These are phyloP conservation scores for Drosophila percnosoma DNA, from an alignment of 2,888 invertebrate species.

Conservation along the genomic window DNA sequence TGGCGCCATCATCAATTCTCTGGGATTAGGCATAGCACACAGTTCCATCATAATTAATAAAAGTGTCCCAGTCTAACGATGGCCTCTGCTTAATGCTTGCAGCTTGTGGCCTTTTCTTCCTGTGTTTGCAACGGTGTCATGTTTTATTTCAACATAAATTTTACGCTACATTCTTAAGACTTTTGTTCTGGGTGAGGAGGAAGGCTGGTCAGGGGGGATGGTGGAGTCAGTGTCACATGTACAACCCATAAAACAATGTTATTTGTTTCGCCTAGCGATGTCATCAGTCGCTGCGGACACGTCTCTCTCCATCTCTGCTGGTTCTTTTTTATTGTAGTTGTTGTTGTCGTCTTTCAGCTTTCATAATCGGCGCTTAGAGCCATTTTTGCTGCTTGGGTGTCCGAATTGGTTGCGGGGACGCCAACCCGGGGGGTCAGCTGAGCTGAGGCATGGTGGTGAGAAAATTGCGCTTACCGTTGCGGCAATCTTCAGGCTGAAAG, in stretches of 20 bases:
- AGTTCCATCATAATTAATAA: conserved; percentile 70
- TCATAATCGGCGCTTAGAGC: conserved; percentile 71
- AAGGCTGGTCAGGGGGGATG: no score
- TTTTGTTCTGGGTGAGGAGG: conserved; percentile 1
- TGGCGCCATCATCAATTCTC: conserved; percentile 72
- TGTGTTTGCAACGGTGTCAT: conserved; percentile 46
- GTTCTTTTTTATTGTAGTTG: conserved; percentile 10
- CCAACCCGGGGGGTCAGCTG: conserved; percentile 43
- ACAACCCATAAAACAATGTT: conserved; percentile 66
- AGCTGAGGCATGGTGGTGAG: conserved; percentile 49
- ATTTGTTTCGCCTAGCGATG: conserved; percentile 67
- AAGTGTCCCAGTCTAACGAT: conserved; percentile 29
- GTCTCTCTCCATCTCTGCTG: conserved; percentile 13
- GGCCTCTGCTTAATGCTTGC: background rate
- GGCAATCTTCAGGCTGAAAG: conserved; percentile 4
- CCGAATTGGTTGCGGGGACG: conserved; percentile 67
- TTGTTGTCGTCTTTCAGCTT: conserved; percentile 32
- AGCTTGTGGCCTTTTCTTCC: conserved; percentile 1
- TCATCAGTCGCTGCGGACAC: conserved; percentile 52
- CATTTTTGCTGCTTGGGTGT: conserved; percentile 70
- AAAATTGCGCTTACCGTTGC: conserved; percentile 62
- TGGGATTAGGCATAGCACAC: conserved; percentile 55
- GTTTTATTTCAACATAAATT: conserved; percentile 74
- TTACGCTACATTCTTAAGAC: conserved; percentile 51
- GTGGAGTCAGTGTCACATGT: conserved; percentile 55